Evolutionary conservation across 2,113 vertebrate species (phyloP), one percentile per base, ranked within the genome.

Genomic region (Lepus europaeus): DNA sequence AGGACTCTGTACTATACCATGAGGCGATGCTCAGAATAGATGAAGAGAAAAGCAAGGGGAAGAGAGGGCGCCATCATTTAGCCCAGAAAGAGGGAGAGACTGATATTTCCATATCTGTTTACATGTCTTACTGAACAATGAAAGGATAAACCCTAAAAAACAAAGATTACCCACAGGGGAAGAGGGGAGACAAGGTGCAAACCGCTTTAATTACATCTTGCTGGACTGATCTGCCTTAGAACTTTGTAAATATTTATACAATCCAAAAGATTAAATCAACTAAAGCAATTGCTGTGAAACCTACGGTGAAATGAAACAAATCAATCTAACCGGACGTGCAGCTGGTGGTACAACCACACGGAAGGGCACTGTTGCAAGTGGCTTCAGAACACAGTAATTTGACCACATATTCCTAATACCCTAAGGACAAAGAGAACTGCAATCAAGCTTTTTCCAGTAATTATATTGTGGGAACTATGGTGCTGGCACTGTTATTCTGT

Each of bases 101-200:
- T 66, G 23, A 87, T 69, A 74, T 16, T 29, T 63, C 61, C 6
- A 10, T 33, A 36, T 45, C 6, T 89, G 9, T 23, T 87, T 69
- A 22, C 66, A 56, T 6, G 10, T 90, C 80, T 70, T 74, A 29
- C 51, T 85, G 45, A 74, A 94, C 69, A 95, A 16, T 85, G 27
- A 81, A 95, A 85, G 59, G 16, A 64, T 69, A 85, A 74, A 36
- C 9, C 51, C 25, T 45, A 74, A 66, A 45, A 90, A 92, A 84
- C 73, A 68, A 79, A 74, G 22, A 16, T 56, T 56, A 72, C n/a
- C 64, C 20, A 14, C 0, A 9, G 63, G 74, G 5, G 29, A 10
- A 82, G 45, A 74, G 11, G 68, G 64, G 31, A 61, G 7, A 72
- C 4, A 1, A 33, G 25, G 31, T 23, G 6, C 5, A 68, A 4